Evolutionary conservation across 2,888 invertebrate genomes (phyloP), one percentile per base, ranked within the genome.

Genomic region (Xestia ashworthii): DNA sequence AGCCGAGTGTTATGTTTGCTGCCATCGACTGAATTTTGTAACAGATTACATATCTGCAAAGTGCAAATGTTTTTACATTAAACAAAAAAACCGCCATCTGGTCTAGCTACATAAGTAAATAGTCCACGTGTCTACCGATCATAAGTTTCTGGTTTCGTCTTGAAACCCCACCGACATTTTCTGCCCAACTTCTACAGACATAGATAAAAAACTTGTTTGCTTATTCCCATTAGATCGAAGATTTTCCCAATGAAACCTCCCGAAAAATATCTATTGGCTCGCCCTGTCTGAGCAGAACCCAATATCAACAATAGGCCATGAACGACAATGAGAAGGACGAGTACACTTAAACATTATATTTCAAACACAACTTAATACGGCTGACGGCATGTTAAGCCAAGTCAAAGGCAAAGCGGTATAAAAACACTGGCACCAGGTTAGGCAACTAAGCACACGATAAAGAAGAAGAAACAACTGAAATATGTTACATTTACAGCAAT

Each of bases 1-100:
- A 92, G 88, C 89, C 81, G 82, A 86, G 88, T 88, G 83, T 83
- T 87, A 83, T 84, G 86, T 81, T 85, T 82, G 67, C 77, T 80
- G 69, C 73, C 71, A 80, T 82, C 80, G 75, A 71, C 82, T 78
- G 70, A 84, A 87, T 84, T 87, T 88, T 87, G 82, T 82, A 87
- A 87, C 66, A 81, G 72, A 76, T 80, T 83, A 68, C 66, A 78
- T 68, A 81, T 88, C 75, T 67, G 75, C 66, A 68, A 78, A 71
- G 65, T 72, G 76, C 69, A 58, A 58, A 75, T 69, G 11, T 46
- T 53, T 82, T 71, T 62, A 38, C 53, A 75, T 58, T 44, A 19
- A 53, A 44, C 53, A n/a, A 41, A 32, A 67, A 62, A 58, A 66
- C 6, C 25, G 64, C 12, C 62, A 50, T 25, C 11, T 22, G 14